phyloP scores from a whole-genome alignment of 2,888 invertebrate genomes.

The Xanthorhoe designata region DNA sequence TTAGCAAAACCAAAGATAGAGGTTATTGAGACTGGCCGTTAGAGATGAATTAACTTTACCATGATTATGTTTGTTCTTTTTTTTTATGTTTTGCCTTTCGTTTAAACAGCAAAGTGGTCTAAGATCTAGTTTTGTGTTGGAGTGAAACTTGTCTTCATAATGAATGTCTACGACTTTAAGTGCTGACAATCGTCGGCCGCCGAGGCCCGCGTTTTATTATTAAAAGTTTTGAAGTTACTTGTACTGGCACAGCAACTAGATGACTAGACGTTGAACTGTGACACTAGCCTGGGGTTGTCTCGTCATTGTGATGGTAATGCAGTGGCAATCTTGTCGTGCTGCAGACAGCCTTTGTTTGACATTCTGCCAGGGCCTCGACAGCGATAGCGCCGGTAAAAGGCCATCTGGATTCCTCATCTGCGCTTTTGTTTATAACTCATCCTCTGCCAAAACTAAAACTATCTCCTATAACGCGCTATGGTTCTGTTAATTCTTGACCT shows the following conservation, averaged over 20 bases:
- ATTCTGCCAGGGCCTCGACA: conserved; percentile 8
- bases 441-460: not conserved
- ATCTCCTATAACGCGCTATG: not conserved
- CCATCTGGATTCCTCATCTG: conserved; percentile 5
- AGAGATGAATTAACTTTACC: not conserved
- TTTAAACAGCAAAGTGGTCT: not conserved
- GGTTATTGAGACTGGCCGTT: too few relatives aligned
- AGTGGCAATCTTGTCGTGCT: conserved; percentile 35
- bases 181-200: not conserved
- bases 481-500: not conserved
- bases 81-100: not conserved
- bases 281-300: conserved; percentile 44
- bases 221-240: not conserved
- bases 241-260: conserved; percentile 1
- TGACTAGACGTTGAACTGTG: conserved; percentile 49
- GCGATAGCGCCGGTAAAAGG: conserved; percentile 8
- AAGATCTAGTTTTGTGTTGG: not conserved
- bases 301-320: conserved; percentile 19
- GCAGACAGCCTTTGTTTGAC: conserved; percentile 26
- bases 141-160: not conserved
- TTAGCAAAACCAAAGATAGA: too few relatives aligned
- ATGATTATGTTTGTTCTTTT: not conserved
- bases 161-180: not conserved
- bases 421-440: not conserved
- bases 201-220: not conserved